A percentile compares a stretch with the other conserved stretches of the same genome.
phyloP scores from a whole-genome alignment of 2,113 vertebrate genomes.

The Atrichornis clamosus region DNA sequence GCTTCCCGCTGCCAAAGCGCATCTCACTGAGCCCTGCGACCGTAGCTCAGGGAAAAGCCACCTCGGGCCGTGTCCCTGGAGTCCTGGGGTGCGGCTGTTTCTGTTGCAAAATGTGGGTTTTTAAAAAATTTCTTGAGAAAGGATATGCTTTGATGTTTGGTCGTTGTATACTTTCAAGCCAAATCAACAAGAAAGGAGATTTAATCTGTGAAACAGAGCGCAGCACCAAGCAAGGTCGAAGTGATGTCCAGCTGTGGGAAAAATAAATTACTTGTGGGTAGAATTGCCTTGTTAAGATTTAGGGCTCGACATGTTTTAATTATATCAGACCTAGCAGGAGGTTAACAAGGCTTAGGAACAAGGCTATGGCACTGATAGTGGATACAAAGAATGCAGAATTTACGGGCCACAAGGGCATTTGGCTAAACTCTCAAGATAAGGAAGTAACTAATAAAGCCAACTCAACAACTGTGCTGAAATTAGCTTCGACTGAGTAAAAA shows the following conservation, averaged over 20 bases:
- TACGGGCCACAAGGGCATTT: background rate
- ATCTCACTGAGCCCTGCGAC: accelerated
- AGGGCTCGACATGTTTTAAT: background rate
- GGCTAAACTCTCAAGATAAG: background rate
- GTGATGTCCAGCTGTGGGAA: background rate
- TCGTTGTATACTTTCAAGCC: no score
- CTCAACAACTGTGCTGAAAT: background rate
- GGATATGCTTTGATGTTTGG: background rate
- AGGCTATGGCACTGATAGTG: background rate
- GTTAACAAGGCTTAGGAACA: background rate
- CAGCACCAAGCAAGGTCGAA: background rate
- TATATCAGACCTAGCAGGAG: no score
- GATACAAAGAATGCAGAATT: background rate
- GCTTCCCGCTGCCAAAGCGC: accelerated
- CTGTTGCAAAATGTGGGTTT: background rate
- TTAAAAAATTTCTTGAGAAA: background rate
- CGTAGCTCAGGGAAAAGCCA: background rate
- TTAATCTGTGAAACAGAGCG: background rate
- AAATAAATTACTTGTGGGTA: background rate
- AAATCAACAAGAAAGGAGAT: background rate
- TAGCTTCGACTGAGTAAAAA: background rate
- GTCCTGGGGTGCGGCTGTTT: no score
- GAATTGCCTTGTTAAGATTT: background rate
- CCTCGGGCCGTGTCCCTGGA: no score
- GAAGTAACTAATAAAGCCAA: background rate